Percentiles rank a stretch among this genome's conserved stretches.
Conservation (phyloP, 2,888 invertebrate species). For the Clivina fossor region DNA sequence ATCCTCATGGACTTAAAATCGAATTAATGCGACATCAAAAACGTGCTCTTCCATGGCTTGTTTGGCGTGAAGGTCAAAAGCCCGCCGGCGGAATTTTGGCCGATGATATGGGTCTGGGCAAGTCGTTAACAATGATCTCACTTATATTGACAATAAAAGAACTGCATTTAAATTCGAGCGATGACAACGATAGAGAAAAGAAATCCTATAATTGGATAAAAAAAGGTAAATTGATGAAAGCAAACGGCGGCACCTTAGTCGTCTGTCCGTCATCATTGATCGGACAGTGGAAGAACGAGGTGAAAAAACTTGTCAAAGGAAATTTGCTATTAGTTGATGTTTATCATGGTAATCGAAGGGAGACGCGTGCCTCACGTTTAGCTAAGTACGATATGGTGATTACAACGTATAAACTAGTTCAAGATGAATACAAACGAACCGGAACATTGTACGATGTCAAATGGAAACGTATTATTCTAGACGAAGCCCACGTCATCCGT, state of each 20-base stretch:
- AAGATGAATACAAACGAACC: slow-evolving; percentile 61
- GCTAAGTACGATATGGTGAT: slow-evolving; percentile 79
- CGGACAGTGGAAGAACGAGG: slow-evolving; percentile 87
- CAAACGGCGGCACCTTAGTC: slow-evolving; percentile 76
- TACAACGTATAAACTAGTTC: slow-evolving; percentile 82
- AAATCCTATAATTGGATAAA: slow-evolving; percentile 40
- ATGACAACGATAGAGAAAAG: slow-evolving; percentile 45
- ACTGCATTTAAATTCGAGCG: no score
- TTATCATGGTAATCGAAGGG: slow-evolving; percentile 82
- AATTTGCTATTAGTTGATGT: slow-evolving; percentile 65
- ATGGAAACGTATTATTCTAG: slow-evolving; percentile 87
- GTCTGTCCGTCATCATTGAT: slow-evolving; percentile 91
- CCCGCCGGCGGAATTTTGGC: slow-evolving; percentile 86
- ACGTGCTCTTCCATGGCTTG: slow-evolving; percentile 84
- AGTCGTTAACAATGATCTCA: slow-evolving; percentile 82
- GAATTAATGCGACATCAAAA: slow-evolving; percentile 80
- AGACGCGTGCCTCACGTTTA: slow-evolving; percentile 61
- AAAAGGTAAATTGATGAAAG: slow-evolving; percentile 49
- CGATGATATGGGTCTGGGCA: slow-evolving; percentile 82
- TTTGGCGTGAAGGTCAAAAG: slow-evolving; percentile 85
- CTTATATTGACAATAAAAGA: slow-evolving; percentile 64
- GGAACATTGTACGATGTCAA: slow-evolving; percentile 65
- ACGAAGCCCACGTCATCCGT: slow-evolving; percentile 91
- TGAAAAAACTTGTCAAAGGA: slow-evolving; percentile 63
- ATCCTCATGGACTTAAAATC: slow-evolving; percentile 66